phyloP scores from a whole-genome alignment of 2,888 invertebrate genomes.

The Dione juno region DNA sequence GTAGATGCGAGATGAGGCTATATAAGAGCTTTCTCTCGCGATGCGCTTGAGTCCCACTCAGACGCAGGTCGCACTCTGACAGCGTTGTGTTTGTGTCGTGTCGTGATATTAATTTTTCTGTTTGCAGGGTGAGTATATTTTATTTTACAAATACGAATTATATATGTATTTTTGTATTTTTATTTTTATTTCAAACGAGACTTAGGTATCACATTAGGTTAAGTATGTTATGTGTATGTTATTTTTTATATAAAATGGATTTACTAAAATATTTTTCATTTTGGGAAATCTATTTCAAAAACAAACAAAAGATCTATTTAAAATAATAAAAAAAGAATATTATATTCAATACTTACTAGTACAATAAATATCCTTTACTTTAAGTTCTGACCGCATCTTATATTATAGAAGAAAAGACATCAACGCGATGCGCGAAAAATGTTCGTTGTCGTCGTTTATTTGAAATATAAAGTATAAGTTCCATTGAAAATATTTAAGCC shows the following conservation, averaged over 20 bases:
- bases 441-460: background rate
- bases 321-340: no score
- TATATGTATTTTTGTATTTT: background rate
- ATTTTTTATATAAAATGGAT: no score
- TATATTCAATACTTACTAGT: no score
- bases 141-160: background rate
- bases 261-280: no score
- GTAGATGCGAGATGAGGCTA: conserved; percentile 67
- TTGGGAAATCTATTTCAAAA: no score
- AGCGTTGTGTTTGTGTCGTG: conserved; percentile 69
- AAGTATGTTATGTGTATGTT: no score
- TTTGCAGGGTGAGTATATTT: conserved; percentile 67
- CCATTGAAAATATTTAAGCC: no score
- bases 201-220: no score
- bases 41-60: conserved; percentile 71
- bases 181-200: no score
- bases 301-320: no score
- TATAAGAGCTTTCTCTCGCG: conserved; percentile 79
- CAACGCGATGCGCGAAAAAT: conserved; percentile 53
- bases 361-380: background rate
- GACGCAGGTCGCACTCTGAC: conserved; percentile 75
- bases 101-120: conserved; percentile 58
- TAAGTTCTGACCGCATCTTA: conserved; percentile 3
- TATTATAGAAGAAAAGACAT: conserved; percentile 60
- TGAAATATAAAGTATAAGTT: background rate